Conservation (phyloP, 1,140 invertebrate species). For the Ceratina australensis region DNA sequence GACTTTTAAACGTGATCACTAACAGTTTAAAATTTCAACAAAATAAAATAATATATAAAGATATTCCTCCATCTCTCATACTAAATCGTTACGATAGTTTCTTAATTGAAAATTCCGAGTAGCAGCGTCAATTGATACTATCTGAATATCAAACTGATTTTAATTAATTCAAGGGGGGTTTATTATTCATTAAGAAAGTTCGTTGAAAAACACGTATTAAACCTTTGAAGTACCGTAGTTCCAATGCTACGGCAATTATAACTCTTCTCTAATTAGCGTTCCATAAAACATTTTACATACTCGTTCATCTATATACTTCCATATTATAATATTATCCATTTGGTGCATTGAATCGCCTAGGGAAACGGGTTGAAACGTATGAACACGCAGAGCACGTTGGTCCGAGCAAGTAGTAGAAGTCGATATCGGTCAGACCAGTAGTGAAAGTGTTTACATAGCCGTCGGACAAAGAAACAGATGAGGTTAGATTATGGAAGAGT, state of each 20-base stretch:
- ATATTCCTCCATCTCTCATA: no score
- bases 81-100: no score
- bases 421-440: slow-evolving; percentile 7
- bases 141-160: not conserved
- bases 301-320: no score
- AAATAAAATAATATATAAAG: no score
- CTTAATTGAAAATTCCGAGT: no score
- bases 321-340: no score
- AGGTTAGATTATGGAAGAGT: not conserved
- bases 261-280: not conserved
- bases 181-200: not conserved
- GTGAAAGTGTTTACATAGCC: slow-evolving; percentile 2
- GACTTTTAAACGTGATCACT: no score
- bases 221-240: not conserved
- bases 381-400: not conserved
- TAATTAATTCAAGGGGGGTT: not conserved
- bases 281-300: not conserved
- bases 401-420: slow-evolving; percentile 19
- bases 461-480: not conserved
- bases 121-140: no score
- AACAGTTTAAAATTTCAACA: no score
- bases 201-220: no score
- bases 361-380: not conserved
- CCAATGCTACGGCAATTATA: not conserved
- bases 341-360: no score